Base-by-base conservation (phyloP, 1,140 invertebrate genomes). In the Gonatopus flavifemur region DNA sequence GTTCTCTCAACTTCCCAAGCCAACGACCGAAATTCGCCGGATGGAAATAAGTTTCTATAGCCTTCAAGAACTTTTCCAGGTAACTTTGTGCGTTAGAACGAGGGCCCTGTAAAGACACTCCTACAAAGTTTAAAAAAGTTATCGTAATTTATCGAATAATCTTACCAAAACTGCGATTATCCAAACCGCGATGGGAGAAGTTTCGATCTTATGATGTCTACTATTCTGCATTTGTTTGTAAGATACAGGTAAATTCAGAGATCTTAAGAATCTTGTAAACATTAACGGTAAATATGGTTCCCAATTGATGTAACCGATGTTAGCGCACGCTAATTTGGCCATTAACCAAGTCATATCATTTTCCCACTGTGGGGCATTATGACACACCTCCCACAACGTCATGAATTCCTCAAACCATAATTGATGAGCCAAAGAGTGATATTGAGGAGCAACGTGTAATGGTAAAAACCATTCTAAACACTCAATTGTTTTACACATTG, bases 281-380 rank as follows among this genome's bases (percentile, higher is more conserved):
- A 97, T 90, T 48, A 86, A 77, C 1, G 90, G 86, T 24, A 93
- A 80, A 64, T 92, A 82, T 0, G 89, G 88, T 49, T 86, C 84
- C 93, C 93, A 98, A 62, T 97, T 86, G 43, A 97, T 87, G 31
- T 87, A 86, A 1, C 94, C 93, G 48, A 93, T 86, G 69, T 89
- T 92, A 51, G 84, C 78, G 47, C 78, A 77, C 1, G 92, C 87
- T 5, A 94, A 69, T 48, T 84, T 81, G 1, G 88, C 81, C 67
- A 96, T 86, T 25, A 94, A 70, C 47, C 78, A 80, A 69, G 91
- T 83, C 55, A 94, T 78, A 49, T 84, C 80, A 61, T 79, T 76
- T 74, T 92, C 88, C 83, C 89, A 92, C 13, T 72, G 67, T 3
- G 82, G 81, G 9, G 81, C 76, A 72, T 89, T 92, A 55, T 87